phyloP scores from a whole-genome alignment of 1,140 invertebrate species.

The Ptiloglossa arizonensis region DNA sequence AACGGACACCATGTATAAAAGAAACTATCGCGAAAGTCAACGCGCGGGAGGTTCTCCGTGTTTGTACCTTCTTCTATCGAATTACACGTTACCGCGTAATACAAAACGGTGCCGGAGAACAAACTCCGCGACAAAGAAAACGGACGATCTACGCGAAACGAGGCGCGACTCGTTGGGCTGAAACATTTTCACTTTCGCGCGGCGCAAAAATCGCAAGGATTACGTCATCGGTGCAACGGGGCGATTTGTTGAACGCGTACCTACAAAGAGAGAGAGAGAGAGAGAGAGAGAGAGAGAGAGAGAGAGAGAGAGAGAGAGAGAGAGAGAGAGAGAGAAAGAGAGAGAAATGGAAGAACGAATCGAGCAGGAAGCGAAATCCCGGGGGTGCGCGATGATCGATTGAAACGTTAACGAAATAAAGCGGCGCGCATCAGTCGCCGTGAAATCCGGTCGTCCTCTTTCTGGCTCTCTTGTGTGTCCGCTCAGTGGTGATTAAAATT shows the following conservation, averaged over 20 bases:
- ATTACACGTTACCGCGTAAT: too few species aligned
- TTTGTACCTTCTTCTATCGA: too few species aligned
- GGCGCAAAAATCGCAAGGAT: neutral
- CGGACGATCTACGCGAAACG: too few species aligned
- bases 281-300: neutral
- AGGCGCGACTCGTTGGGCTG: neutral
- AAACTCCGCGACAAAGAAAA: too few species aligned
- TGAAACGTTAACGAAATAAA: constrained; percentile 72
- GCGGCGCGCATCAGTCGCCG: constrained; percentile 64
- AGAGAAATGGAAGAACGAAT: neutral
- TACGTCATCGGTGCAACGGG: neutral
- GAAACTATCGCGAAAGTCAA: too few species aligned
- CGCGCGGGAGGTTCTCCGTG: too few species aligned
- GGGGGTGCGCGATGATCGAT: constrained; percentile 66
- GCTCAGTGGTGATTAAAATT: constrained; percentile 73
- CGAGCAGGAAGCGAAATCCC: constrained; percentile 43
- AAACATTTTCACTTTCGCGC: neutral
- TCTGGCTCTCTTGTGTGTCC: constrained; percentile 45
- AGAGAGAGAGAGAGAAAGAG: neutral
- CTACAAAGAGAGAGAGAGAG: neutral
- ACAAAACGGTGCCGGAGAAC: too few species aligned
- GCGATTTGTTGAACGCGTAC: too few species aligned
- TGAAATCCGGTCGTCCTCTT: constrained; percentile 60
- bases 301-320: neutral
- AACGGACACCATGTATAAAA: too few species aligned